Conservation (phyloP, 1,140 invertebrate genomes). For the Dendroctonus ponderosae region DNA sequence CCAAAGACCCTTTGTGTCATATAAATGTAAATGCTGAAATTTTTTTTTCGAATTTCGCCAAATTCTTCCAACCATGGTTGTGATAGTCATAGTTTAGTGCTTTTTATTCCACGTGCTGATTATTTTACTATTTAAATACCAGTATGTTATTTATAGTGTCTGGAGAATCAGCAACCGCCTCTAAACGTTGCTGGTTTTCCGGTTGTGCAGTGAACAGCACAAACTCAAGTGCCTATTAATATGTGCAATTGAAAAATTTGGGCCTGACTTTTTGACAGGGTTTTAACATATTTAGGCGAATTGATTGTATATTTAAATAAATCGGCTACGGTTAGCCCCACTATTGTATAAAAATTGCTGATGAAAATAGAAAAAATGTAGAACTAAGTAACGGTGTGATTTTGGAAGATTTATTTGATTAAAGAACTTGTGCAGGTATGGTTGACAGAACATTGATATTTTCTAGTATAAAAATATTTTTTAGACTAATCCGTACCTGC, state of each 20-base stretch:
- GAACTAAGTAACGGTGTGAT: conserved; percentile 29
- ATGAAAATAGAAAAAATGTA: conserved; percentile 32
- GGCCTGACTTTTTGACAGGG: conserved; percentile 50
- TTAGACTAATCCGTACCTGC: conserved; percentile 20
- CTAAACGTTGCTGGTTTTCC: conserved; percentile 12
- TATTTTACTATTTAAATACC: conserved; percentile 21
- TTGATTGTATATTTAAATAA: conserved; percentile 41
- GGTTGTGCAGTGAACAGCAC: conserved; percentile 29
- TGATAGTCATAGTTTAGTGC: conserved; percentile 44
- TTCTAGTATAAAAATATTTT: conserved; percentile 17
- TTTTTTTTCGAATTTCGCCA: conserved; percentile 45
- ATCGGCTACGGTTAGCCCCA: conserved; percentile 36
- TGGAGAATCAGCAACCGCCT: neutral
- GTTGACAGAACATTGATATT: conserved; percentile 15
- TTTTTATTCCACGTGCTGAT: conserved; percentile 38
- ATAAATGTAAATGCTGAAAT: conserved; percentile 40
- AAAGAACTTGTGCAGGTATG: conserved; percentile 14
- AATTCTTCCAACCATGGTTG: conserved; percentile 51
- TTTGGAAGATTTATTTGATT: conserved; percentile 27
- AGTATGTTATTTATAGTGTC: conserved; percentile 24
- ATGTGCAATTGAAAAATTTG: conserved; percentile 48
- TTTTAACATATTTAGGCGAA: conserved; percentile 43
- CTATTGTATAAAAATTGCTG: conserved; percentile 32
- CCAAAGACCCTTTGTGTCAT: conserved; percentile 49
- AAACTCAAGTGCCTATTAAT: conserved; percentile 47